Evolutionary conservation across 2,113 vertebrate species (phyloP).

Genomic region (Corydoras sp.): DNA sequence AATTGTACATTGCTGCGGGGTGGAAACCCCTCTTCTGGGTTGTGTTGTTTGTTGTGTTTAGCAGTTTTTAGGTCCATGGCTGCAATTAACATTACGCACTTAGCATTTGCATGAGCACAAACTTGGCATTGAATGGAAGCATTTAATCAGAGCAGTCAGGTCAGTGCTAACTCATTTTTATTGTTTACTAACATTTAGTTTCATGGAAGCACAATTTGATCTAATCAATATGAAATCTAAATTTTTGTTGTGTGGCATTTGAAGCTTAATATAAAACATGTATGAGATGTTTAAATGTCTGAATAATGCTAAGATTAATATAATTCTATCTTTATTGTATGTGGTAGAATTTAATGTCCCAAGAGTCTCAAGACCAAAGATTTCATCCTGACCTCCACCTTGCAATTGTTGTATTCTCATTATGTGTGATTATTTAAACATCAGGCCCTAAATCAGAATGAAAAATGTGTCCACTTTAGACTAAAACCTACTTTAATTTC

Average conservation of each 20-base stretch:
- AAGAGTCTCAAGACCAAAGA: too few relatives aligned
- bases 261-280: too few relatives aligned
- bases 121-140: conserved; percentile 36
- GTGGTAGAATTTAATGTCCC: too few relatives aligned
- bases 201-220: background rate
- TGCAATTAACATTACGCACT: conserved; percentile 41
- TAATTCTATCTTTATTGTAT: too few relatives aligned
- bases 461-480: background rate
- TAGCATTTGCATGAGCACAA: conserved; percentile 9
- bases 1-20: background rate
- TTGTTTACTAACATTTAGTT: conserved; percentile 27
- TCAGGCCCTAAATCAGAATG: too few relatives aligned
- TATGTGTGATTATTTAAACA: too few relatives aligned
- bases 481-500: conserved; percentile 15
- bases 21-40: background rate
- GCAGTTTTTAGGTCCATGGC: conserved; percentile 24
- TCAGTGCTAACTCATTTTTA: background rate
- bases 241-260: background rate
- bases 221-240: background rate
- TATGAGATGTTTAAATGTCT: too few relatives aligned
- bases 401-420: too few relatives aligned
- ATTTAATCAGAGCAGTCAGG: conserved; percentile 21
- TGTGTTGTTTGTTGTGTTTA: conserved; percentile 12
- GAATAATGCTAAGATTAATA: too few relatives aligned
- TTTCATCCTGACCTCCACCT: too few relatives aligned